Percentiles rank a stretch among this genome's conserved stretches.
These are phyloP conservation scores for Neopelma chrysocephalum DNA, from an alignment of 2,797 vertebrate species.

Conservation along the genomic window DNA sequence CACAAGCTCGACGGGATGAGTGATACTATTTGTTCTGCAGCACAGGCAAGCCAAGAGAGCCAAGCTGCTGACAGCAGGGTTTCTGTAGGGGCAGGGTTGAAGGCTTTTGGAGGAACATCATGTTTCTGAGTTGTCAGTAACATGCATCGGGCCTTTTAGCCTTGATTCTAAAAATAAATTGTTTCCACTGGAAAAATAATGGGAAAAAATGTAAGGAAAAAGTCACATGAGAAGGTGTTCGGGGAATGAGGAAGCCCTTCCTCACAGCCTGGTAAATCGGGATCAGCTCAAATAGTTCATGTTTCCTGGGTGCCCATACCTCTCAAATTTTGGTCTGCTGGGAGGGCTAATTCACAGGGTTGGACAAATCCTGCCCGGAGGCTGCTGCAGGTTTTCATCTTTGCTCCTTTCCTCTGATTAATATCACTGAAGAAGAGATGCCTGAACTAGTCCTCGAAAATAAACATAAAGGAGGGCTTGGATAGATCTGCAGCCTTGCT, in stretches of 20 bases:
- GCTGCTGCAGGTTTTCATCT: constrained; percentile 45
- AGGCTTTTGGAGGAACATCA: neutral
- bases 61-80: neutral
- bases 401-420: neutral
- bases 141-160: neutral
- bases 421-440: neutral
- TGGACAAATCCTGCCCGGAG: constrained; percentile 62
- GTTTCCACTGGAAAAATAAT: neutral
- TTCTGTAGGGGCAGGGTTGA: neutral
- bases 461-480: neutral
- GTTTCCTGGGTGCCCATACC: neutral
- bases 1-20: neutral
- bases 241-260: neutral
- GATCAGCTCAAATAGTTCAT: neutral
- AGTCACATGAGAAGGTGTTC: neutral
- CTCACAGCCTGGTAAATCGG: neutral
- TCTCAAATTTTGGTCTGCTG: neutral
- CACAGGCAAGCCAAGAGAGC: neutral
- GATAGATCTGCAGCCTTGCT: neutral
- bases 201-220: neutral
- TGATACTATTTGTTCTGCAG: neutral
- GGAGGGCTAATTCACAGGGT: constrained; percentile 6
- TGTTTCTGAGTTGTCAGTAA: neutral
- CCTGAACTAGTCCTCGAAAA: neutral
- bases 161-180: neutral